Percentiles rank a stretch among this genome's conserved stretches.
These are phyloP conservation scores for Esperia sulphurella DNA, from an alignment of 2,888 invertebrate genomes.

Conservation along the genomic window DNA sequence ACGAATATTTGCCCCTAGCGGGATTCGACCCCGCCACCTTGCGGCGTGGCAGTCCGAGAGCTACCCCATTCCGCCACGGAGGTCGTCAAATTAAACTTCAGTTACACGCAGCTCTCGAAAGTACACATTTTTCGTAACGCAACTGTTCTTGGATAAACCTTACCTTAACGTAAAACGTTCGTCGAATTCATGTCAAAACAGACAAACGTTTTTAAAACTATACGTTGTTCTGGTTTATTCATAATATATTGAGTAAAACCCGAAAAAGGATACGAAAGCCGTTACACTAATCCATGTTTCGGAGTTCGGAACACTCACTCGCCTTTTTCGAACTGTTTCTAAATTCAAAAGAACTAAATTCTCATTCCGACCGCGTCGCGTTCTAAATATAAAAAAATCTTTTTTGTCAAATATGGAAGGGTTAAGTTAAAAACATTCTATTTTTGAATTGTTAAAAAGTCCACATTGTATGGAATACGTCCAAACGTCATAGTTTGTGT, in stretches of 20 bases:
- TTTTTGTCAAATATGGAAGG: constrained; percentile 79
- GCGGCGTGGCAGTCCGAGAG: no score
- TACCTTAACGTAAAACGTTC: no score
- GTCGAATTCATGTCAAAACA: no score
- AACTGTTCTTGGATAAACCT: no score
- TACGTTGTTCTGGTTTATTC: constrained; percentile 20
- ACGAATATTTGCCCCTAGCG: no score
- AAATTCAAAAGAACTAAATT: constrained; percentile 73
- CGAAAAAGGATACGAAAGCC: constrained; percentile 30
- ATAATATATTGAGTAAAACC: constrained; percentile 25
- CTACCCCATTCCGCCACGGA: no score
- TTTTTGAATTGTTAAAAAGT: constrained; percentile 78
- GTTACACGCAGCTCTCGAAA: no score
- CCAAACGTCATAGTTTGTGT: constrained; percentile 65
- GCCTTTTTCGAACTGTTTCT: constrained; percentile 66
- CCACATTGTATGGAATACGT: constrained; percentile 78
- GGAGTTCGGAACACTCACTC: constrained; percentile 42
- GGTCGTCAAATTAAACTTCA: no score
- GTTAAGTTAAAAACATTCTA: constrained; percentile 79
- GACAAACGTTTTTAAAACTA: constrained; percentile 2
- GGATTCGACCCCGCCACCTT: no score
- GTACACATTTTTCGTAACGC: no score
- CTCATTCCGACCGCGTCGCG: constrained; percentile 67
- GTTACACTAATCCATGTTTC: constrained; percentile 58
- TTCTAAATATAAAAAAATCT: constrained; percentile 74